Evolutionary conservation across 2,888 invertebrate genomes (phyloP).

Genomic region (Slavum lentiscoides): DNA sequence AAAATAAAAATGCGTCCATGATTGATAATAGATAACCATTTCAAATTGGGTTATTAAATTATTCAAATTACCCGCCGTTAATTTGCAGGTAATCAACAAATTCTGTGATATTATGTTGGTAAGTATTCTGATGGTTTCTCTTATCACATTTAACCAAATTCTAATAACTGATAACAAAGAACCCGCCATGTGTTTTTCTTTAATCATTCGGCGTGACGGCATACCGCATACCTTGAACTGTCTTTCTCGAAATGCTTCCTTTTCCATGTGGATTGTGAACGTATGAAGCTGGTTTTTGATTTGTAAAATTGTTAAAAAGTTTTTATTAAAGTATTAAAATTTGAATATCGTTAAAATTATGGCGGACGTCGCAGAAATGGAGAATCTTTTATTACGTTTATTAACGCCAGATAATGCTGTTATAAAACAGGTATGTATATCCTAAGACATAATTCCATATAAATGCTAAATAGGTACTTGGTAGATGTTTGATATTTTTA

Average conservation of each 20-base stretch:
- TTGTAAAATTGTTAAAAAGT: background rate
- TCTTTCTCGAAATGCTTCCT: no score
- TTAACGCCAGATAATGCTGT: conserved; percentile 30
- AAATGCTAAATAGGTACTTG: no score
- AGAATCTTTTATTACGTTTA: conserved; percentile 26
- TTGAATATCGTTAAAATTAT: background rate
- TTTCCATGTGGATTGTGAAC: no score
- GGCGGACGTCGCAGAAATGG: background rate
- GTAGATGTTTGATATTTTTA: background rate
- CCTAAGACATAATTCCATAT: no score
- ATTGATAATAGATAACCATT: no score
- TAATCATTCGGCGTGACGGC: background rate
- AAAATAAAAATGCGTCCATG: no score
- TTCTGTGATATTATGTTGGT: no score
- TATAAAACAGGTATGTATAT: conserved; percentile 27
- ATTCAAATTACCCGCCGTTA: no score
- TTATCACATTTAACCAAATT: conserved; percentile 26
- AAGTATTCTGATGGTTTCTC: no score
- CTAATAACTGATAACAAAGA: conserved; percentile 18
- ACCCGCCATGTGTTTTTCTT: conserved; percentile 22
- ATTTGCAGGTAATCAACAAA: no score
- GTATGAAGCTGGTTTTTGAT: background rate
- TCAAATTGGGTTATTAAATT: no score
- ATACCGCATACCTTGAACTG: no score
- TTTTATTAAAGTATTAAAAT: background rate